These are phyloP conservation scores for Girardia tigrina DNA, from an alignment of 2,888 invertebrate species.

Conservation along the genomic window DNA sequence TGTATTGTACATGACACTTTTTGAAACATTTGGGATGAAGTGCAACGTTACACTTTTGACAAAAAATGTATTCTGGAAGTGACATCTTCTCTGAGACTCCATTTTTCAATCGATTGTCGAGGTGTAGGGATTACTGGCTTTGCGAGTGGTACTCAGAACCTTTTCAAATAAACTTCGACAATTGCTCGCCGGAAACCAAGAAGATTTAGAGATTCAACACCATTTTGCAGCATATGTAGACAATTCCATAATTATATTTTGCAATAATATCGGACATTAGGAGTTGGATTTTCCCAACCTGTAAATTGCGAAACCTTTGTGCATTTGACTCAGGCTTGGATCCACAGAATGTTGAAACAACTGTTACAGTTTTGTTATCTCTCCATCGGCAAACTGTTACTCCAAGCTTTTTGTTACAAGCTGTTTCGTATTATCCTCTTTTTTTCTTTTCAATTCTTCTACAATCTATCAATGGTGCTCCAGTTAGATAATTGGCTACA, in stretches of 20 bases:
- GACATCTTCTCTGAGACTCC: conserved; percentile 28
- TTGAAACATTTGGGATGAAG: conserved; percentile 27
- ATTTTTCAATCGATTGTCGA: conserved; percentile 24
- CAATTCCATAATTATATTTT: conserved; percentile 28
- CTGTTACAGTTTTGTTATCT: too few species aligned
- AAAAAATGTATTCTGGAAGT: background rate
- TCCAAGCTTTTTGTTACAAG: too few species aligned
- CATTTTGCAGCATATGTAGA: conserved; percentile 15
- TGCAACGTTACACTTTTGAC: conserved; percentile 24
- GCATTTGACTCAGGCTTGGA: background rate
- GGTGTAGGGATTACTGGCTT: conserved; percentile 8
- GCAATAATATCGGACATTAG: conserved; percentile 27
- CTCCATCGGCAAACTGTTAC: too few species aligned
- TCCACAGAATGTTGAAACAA: background rate
- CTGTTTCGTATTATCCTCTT: too few species aligned
- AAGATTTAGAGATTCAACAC: conserved; percentile 21
- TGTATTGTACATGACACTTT: too few species aligned
- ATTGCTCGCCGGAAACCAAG: conserved; percentile 25
- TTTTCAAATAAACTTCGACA: conserved; percentile 26
- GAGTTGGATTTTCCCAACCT: background rate
- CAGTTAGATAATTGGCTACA: conserved; percentile 18
- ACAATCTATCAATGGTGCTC: background rate
- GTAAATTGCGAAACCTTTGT: background rate
- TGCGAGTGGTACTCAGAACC: background rate
- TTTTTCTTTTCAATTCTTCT: too few species aligned